Conservation (phyloP, 2,797 vertebrate genomes). For the Crypturellus tataupa region DNA sequence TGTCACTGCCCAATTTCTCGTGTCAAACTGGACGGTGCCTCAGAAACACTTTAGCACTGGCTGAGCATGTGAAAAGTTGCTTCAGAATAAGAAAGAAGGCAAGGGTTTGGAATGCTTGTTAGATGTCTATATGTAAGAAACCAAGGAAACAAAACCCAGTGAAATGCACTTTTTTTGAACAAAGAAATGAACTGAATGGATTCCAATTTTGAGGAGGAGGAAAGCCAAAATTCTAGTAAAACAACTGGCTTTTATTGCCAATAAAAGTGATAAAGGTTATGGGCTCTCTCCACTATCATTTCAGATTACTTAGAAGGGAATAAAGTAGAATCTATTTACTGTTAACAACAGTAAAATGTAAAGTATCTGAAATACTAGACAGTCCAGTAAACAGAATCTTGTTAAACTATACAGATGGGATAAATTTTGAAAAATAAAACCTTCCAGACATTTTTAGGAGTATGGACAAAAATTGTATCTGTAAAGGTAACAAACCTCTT, state of each 20-base stretch:
- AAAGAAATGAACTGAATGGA: background rate
- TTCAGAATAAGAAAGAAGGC: conserved; percentile 2
- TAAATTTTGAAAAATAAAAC: background rate
- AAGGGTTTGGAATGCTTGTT: background rate
- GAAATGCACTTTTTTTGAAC: background rate
- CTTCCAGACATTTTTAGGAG: background rate
- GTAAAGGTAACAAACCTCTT: background rate
- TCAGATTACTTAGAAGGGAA: background rate
- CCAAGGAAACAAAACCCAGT: background rate
- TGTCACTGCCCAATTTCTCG: background rate
- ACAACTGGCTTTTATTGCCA: background rate
- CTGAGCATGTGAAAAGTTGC: background rate
- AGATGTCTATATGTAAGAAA: background rate
- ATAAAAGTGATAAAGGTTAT: background rate
- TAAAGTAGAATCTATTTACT: background rate
- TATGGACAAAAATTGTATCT: background rate
- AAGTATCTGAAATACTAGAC: background rate
- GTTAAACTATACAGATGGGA: background rate
- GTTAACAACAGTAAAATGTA: background rate
- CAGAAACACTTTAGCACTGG: background rate
- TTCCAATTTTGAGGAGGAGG: background rate
- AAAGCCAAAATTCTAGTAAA: background rate
- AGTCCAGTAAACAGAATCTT: background rate
- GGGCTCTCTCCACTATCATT: background rate
- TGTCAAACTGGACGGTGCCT: background rate